These are phyloP conservation scores for Cryptocheilus praepositus DNA, from an alignment of 2,888 invertebrate species.

Conservation along the genomic window DNA sequence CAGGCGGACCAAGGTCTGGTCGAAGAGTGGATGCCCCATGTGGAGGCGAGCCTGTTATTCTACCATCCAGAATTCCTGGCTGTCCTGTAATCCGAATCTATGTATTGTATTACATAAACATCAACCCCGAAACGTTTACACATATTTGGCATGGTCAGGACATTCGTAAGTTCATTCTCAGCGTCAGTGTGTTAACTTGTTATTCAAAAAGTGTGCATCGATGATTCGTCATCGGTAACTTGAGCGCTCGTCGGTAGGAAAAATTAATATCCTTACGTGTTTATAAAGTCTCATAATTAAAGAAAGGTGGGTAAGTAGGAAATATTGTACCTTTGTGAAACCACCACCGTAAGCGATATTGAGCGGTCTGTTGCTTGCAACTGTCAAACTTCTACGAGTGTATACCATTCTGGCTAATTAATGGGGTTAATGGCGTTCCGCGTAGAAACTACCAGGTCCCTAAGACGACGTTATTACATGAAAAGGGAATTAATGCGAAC, in stretches of 20 bases:
- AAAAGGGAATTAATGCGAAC: not conserved
- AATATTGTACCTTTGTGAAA: too few species aligned
- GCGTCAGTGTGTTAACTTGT: too few species aligned
- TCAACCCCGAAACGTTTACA: not conserved
- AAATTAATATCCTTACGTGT: not conserved
- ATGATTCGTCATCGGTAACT: too few species aligned
- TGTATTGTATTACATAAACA: constrained; percentile 33
- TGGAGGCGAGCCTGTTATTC: constrained; percentile 67
- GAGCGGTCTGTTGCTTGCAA: not conserved
- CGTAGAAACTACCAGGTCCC: too few species aligned
- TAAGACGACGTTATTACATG: too few species aligned
- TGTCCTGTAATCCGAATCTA: constrained; percentile 69
- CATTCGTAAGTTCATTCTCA: too few species aligned
- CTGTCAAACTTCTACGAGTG: not conserved
- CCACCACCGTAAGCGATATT: not conserved
- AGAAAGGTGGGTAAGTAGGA: too few species aligned
- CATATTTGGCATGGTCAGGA: too few species aligned
- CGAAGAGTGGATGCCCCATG: constrained; percentile 68
- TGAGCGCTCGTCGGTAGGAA: not conserved
- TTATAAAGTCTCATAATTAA: not conserved
- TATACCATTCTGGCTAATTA: not conserved
- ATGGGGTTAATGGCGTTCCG: not conserved
- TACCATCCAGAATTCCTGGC: constrained; percentile 68
- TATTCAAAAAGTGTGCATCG: too few species aligned
- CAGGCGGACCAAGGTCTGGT: constrained; percentile 77